These are phyloP conservation scores for Pherbina coryleti DNA, from an alignment of 2,888 invertebrate species.

Conservation along the genomic window DNA sequence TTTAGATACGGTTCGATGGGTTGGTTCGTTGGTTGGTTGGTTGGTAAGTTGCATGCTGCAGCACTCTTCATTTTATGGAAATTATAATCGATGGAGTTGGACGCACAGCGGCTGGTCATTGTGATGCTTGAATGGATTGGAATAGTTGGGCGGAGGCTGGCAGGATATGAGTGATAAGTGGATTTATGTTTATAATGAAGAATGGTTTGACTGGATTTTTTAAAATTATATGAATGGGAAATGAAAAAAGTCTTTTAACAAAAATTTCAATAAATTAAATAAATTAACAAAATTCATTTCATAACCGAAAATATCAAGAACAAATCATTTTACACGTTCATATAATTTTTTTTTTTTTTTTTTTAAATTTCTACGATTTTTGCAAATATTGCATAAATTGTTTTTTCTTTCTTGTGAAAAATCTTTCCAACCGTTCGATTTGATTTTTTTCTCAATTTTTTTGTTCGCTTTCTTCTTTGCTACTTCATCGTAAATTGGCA, in stretches of 20 bases:
- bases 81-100: neutral
- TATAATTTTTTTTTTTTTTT: slow-evolving; percentile 41
- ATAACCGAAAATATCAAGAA: too few relatives aligned
- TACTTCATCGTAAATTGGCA: neutral
- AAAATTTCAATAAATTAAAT: neutral
- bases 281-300: too few relatives aligned
- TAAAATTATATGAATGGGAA: neutral
- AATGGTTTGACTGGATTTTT: too few relatives aligned
- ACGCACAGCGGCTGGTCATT: neutral
- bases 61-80: neutral
- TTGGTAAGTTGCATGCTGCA: neutral
- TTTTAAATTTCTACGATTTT: neutral
- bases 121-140: neutral
- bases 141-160: neutral
- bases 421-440: slow-evolving; percentile 46
- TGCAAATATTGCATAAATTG: too few relatives aligned
- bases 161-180: neutral
- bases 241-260: neutral
- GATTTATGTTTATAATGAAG: neutral
- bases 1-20: slow-evolving; percentile 1
- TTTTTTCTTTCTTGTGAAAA: too few relatives aligned
- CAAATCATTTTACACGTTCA: neutral
- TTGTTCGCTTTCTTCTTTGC: slow-evolving; percentile 40
- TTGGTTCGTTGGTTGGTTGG: neutral
- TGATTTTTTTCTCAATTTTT: slow-evolving; percentile 34